These are phyloP conservation scores for Colletes latitarsis DNA, from an alignment of 1,140 invertebrate genomes.

Conservation along the genomic window DNA sequence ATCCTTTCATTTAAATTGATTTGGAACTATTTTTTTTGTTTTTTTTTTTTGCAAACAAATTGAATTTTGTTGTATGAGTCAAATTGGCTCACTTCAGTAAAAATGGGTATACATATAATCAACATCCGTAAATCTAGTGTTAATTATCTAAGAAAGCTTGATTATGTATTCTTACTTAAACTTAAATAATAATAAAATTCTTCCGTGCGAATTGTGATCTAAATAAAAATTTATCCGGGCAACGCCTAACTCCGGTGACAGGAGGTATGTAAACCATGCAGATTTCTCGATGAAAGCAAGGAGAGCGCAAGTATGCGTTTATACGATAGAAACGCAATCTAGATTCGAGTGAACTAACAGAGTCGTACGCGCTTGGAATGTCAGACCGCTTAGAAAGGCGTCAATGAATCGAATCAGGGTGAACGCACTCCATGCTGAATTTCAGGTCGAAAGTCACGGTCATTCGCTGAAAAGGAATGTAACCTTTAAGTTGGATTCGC, in stretches of 20 bases:
- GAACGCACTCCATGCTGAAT: conserved; percentile 37
- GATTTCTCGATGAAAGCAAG: conserved; percentile 58
- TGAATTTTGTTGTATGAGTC: no score
- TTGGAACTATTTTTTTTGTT: no score
- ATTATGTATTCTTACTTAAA: no score
- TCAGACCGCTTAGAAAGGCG: conserved; percentile 41
- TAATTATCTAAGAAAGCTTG: no score
- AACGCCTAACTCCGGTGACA: background rate
- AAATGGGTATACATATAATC: no score
- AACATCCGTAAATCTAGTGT: no score
- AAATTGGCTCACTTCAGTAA: no score
- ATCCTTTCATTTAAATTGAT: no score
- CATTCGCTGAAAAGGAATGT: conserved; percentile 7
- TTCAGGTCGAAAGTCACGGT: conserved; percentile 51
- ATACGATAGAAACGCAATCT: conserved; percentile 55
- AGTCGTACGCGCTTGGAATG: conserved; percentile 33
- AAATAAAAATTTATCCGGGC: background rate
- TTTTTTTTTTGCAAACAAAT: no score
- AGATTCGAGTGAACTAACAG: conserved; percentile 48
- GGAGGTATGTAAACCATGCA: conserved; percentile 5
- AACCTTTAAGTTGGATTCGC: background rate
- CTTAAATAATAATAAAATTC: no score
- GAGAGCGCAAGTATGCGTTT: conserved; percentile 42
- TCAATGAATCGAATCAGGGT: conserved; percentile 52
- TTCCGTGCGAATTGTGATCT: no score